Conservation (phyloP, 2,797 vertebrate species). For the Otolemur crassicaudatus region DNA sequence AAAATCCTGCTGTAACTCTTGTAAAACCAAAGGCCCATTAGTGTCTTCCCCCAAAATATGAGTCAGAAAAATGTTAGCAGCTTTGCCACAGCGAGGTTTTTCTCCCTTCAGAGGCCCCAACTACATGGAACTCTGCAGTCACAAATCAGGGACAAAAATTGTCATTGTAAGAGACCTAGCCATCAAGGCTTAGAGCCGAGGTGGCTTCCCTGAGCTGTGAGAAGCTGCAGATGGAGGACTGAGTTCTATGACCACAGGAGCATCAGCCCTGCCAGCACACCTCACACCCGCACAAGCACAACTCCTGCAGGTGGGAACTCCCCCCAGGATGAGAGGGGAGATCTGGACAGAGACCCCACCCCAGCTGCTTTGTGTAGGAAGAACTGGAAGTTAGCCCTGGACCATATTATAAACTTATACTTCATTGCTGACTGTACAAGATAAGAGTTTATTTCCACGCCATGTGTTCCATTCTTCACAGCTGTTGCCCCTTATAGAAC, state of each 20-base stretch:
- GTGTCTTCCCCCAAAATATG: not conserved
- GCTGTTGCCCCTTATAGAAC: not conserved
- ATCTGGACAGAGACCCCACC: not conserved
- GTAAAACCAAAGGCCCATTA: not conserved
- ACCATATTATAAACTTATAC: accelerated
- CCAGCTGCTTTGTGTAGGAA: not conserved
- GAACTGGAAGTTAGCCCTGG: not conserved
- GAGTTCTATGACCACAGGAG: accelerated
- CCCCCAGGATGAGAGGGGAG: not conserved
- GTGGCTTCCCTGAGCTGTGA: not conserved
- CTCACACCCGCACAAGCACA: not conserved
- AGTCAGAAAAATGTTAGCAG: not conserved
- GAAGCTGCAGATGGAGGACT: not conserved
- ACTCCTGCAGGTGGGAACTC: not conserved
- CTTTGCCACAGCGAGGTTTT: not conserved
- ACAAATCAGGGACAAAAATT: not conserved
- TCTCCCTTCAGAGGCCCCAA: not conserved
- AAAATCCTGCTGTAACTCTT: not conserved
- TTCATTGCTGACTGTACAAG: not conserved
- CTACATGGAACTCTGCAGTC: not conserved
- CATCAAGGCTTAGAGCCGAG: not conserved
- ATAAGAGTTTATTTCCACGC: not conserved
- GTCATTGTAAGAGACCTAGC: not conserved
- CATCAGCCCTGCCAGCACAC: not conserved
- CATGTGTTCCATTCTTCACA: not conserved